Conservation (phyloP, 2,113 vertebrate genomes). For the Ellobius talpinus region DNA sequence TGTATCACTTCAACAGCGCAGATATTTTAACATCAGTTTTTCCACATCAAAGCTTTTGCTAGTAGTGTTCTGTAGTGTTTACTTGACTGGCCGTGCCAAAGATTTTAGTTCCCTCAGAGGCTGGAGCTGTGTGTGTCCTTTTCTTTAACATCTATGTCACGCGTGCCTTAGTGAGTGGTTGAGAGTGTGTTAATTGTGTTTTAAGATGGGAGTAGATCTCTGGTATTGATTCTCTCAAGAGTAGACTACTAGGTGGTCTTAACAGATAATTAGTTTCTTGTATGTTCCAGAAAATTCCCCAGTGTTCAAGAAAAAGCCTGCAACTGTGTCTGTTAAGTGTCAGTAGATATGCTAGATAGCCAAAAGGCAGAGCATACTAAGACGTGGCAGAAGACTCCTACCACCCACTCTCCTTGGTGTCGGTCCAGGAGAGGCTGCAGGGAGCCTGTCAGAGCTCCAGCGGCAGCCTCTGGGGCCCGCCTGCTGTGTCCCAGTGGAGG, state of each 20-base stretch:
- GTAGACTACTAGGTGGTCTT: constrained; percentile 45
- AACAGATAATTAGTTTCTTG: constrained; percentile 53
- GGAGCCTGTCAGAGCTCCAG: constrained; percentile 21
- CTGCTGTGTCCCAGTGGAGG: neutral
- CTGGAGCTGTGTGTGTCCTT: constrained; percentile 36
- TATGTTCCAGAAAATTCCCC: constrained; percentile 44
- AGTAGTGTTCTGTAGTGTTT: constrained; percentile 49
- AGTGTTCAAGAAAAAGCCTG: neutral
- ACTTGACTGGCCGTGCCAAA: constrained; percentile 43
- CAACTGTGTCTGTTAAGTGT: constrained; percentile 41
- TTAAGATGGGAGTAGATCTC: constrained; percentile 47
- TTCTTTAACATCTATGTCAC: constrained; percentile 50
- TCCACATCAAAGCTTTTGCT: constrained; percentile 50
- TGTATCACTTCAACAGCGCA: neutral
- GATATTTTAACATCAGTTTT: constrained; percentile 65
- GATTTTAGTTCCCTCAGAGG: constrained; percentile 1
- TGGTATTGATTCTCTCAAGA: constrained; percentile 44
- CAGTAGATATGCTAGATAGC: constrained; percentile 33
- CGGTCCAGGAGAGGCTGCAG: neutral
- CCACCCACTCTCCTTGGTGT: neutral
- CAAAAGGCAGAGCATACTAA: neutral
- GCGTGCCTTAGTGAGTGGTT: constrained; percentile 19
- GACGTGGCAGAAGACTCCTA: neutral
- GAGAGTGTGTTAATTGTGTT: constrained; percentile 52
- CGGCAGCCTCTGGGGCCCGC: neutral